Evolutionary conservation across 2,113 vertebrate species (phyloP), one percentile per base, ranked within the genome.

Genomic region (Oophaga pumilio): DNA sequence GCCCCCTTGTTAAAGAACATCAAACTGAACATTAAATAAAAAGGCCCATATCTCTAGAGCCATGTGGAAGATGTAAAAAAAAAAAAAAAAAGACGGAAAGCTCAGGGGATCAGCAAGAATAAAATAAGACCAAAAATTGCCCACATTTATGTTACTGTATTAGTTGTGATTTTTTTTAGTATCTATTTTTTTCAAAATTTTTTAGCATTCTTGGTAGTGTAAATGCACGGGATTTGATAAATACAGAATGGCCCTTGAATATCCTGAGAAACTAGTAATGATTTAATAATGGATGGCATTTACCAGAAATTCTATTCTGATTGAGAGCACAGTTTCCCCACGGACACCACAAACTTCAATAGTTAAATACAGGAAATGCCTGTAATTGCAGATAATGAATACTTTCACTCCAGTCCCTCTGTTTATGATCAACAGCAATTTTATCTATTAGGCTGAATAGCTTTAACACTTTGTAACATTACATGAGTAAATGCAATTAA

Each of bases 331-430:
- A 6, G n/a, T 84, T 53, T 69, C 62, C 43, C 82, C 22, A 69
- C 56, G 64, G 64, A 84, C 82, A 17, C 50, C 50, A 28, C 14
- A 26, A 50, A 52, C 22, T 84, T 24, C 66, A 84, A 26, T 83
- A 33, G n/a, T 71, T 84, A 71, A 64, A 74, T 74, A 49, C 71
- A 74, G 71, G 71, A 82, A 82, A 82, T 79, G 76, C 28, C 76
- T 79, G 76, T 79, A 79, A 79, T 79, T 79, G 76, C 14, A 17
- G 14, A 79, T 79, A 79, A 56, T 57, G 50, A 79, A 79, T 79
- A 26, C 1, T 26, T 79, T 79, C 76, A 57, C 53, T 79, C 24
- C n/a, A 28, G n/a, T 57, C 53, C n/a, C 76, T 79, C 52, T 79
- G 53, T 79, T 79, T 79, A 26, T 79, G 53, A 57, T 57, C 76